These are phyloP conservation scores for Cichlasoma orientale DNA, from an alignment of 2,797 vertebrate genomes.

Conservation along the genomic window DNA sequence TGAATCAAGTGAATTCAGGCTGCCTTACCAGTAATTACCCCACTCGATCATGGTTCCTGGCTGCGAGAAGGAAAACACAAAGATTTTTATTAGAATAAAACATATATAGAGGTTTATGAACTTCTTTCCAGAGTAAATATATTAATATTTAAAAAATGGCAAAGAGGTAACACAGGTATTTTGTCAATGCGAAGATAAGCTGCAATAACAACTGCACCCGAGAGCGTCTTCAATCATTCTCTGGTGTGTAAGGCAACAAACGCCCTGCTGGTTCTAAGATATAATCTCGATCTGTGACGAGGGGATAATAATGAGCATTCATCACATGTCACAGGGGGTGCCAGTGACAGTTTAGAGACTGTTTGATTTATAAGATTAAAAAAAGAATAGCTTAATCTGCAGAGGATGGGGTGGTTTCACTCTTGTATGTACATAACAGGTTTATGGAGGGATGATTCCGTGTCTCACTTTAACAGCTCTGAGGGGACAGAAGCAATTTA, in stretches of 20 bases:
- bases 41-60: constrained; percentile 99
- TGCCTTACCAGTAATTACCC: constrained; percentile 98
- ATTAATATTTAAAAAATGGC: constrained; percentile 23
- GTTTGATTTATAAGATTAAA: background rate
- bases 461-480: background rate
- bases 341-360: background rate
- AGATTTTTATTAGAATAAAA: constrained; percentile 22
- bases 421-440: background rate
- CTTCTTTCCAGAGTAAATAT: constrained; percentile 29
- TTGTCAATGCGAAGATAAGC: constrained; percentile 33
- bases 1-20: constrained; percentile 53
- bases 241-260: constrained; percentile 30
- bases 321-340: constrained; percentile 4
- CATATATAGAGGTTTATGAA: background rate
- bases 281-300: constrained; percentile 24
- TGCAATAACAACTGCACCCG: constrained; percentile 18
- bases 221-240: constrained; percentile 30
- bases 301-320: constrained; percentile 29
- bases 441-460: background rate
- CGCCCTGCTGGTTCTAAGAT: background rate
- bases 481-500: background rate
- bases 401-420: background rate
- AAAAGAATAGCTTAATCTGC: constrained; percentile 22
- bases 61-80: constrained; percentile 78
- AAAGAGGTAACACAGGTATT: constrained; percentile 19